Percentiles rank a stretch among this genome's conserved stretches.
Conservation (phyloP, 2,113 vertebrate genomes). For the Saguinus midas region DNA sequence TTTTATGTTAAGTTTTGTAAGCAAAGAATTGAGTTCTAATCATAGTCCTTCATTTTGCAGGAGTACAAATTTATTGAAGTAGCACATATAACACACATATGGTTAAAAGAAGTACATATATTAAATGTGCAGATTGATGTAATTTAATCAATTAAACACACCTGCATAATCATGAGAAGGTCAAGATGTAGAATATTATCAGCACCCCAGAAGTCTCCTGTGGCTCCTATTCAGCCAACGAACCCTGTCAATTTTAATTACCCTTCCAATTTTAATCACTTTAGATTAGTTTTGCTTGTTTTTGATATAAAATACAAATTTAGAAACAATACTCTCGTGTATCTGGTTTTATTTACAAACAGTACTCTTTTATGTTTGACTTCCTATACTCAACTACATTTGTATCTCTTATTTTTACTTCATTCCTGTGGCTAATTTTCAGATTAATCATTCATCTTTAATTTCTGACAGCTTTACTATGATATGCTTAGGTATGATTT, state of each 20-base stretch:
- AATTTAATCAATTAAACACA: neutral
- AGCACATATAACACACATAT: neutral
- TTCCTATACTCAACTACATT: neutral
- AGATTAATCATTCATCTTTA: neutral
- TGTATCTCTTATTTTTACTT: neutral
- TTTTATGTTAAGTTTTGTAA: neutral
- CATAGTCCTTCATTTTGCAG: neutral
- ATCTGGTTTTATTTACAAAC: neutral
- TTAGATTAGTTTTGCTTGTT: neutral
- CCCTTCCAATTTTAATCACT: neutral
- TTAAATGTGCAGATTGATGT: neutral
- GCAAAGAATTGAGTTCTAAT: neutral
- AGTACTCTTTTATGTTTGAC: neutral
- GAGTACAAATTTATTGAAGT: neutral
- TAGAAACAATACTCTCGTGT: no score
- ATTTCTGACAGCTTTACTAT: neutral
- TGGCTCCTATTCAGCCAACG: no score
- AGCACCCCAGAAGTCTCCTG: no score
- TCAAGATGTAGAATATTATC: neutral
- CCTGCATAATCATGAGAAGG: neutral
- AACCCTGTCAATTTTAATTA: neutral
- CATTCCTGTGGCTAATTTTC: neutral
- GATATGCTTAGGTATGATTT: neutral
- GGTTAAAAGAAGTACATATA: neutral
- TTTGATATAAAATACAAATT: neutral